A percentile compares a stretch with the other conserved stretches of the same genome.
Evolutionary conservation across 2,797 vertebrate genomes (phyloP).

Genomic region (Helarctos malayanus): DNA sequence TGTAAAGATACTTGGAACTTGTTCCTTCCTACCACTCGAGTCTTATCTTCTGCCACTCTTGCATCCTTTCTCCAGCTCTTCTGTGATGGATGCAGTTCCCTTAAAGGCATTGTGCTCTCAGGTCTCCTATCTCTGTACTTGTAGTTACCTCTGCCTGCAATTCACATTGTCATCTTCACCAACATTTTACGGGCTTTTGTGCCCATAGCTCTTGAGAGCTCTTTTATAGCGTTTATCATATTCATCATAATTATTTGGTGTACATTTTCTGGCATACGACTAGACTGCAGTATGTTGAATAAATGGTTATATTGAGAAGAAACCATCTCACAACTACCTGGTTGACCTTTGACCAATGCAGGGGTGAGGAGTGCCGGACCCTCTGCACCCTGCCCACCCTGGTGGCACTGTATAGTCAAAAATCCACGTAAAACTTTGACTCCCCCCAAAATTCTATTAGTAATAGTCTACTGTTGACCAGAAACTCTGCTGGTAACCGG

Average conservation of each 20-base stretch:
- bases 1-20: background rate
- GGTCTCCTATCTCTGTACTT: background rate
- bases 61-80: background rate
- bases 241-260: background rate
- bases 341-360: background rate
- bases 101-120: background rate
- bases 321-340: background rate
- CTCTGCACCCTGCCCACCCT: background rate
- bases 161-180: background rate
- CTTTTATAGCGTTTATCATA: background rate
- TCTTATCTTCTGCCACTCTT: background rate
- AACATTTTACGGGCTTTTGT: background rate
- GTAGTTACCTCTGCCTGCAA: background rate
- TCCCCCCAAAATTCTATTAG: background rate
- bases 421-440: background rate
- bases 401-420: background rate
- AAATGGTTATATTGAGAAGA: conserved; percentile 40
- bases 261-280: background rate
- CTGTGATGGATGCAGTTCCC: background rate
- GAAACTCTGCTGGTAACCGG: background rate
- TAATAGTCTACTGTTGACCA: background rate
- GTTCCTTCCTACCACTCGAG: background rate
- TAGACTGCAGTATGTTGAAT: background rate
- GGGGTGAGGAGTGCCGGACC: background rate
- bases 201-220: background rate